Conservation (phyloP, 64 coral and sea anemone genomes). For the Montipora capricornis region DNA sequence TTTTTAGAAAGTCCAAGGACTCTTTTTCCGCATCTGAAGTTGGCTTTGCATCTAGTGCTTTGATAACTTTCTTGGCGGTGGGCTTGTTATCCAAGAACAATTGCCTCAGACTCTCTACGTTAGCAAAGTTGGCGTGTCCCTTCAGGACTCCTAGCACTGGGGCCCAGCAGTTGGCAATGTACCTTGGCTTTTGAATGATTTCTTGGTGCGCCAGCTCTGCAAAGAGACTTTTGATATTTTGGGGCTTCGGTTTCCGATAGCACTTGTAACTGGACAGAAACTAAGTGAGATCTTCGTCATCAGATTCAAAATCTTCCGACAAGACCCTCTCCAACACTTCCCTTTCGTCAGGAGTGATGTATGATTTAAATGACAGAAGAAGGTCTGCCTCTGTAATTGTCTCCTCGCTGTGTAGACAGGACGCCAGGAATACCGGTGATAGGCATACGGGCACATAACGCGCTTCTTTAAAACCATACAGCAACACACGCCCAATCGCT, state of each 20-base stretch:
- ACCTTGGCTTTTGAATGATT: conserved; percentile 19
- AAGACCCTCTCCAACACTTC: conserved; percentile 2
- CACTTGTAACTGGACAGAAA: conserved; percentile 23
- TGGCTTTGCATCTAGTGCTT: background rate
- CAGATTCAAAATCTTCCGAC: background rate
- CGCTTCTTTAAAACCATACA: background rate
- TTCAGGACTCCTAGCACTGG: conserved; percentile 18
- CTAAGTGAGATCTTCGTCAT: conserved; percentile 19
- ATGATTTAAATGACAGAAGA: background rate
- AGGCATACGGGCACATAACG: background rate
- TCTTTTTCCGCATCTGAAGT: too few species aligned
- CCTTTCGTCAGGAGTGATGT: background rate
- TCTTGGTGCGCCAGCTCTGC: conserved; percentile 25
- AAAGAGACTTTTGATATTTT: conserved; percentile 11
- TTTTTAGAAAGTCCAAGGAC: too few species aligned
- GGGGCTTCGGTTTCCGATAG: background rate
- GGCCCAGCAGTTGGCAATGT: conserved; percentile 7
- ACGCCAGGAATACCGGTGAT: background rate
- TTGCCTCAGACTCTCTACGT: background rate
- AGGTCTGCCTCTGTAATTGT: background rate
- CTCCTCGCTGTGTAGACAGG: conserved; percentile 10
- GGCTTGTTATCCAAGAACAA: conserved; percentile 21
- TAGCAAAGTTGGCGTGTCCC: too few species aligned
- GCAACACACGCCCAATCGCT: background rate
- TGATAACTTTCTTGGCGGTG: conserved; percentile 24